Evolutionary conservation across 2,797 vertebrate genomes (phyloP), one percentile per base, ranked within the genome.

Genomic region (Clamator glandarius): DNA sequence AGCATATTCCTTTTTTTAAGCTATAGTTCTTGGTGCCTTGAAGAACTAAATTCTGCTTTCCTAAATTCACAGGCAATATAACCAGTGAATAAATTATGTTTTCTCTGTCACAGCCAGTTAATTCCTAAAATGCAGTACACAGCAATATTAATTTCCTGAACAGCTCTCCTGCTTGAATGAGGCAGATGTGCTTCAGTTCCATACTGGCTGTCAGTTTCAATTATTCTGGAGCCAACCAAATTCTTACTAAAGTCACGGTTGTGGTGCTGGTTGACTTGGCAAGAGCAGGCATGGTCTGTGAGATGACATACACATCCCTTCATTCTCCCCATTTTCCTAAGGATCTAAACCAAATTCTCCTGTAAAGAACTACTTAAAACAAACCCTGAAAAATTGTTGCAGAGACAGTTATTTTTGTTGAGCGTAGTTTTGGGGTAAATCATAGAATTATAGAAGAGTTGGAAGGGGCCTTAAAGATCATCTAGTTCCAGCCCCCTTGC

Each of bases 91-190:
- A 89, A 69, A 95, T 36, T 33, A 44, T 26, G 28, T 68, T 95
- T 94, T 66, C 80, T 76, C 42, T 48, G 66, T 69, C 86, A 73
- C 8, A 84, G 55, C 63, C 72, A 76, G 54, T 54, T 89, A 92
- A 79, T 73, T 87, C 70, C 74, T 92, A 84, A 95, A 92, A 76
- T 41, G 73, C 35, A 92, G 41, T 21, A 55, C 46, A 69, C 15
- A 76, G 19, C 62, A 79, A 69, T 76, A 84, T 48, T 82, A 89
- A 84, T 82, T 90, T 95, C 66, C 86, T 90, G 51, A 90, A 62
- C 25, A 76, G 46, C 31, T 82, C 81, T 93, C 66, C 58, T 86
- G 35, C 51, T 66, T 87, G 63, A 90, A 82, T 48, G 63, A 90
- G 55, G n/a, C 42, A 92, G 84, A 90, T 87, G 86, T 87, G 88